phyloP scores from a whole-genome alignment of 2,888 invertebrate genomes.

The Cantharis rustica region DNA sequence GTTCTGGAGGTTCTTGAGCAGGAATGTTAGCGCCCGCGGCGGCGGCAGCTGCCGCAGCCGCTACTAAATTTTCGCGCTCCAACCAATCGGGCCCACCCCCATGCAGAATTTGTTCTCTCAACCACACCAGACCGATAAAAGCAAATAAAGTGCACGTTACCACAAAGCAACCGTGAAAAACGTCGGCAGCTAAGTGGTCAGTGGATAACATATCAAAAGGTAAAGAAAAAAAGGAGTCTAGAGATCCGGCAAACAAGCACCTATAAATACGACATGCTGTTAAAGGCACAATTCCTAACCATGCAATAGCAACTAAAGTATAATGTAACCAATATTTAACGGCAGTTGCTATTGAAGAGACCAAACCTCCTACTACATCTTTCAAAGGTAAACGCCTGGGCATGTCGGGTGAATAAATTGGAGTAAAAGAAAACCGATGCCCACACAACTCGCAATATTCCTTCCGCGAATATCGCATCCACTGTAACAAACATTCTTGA shows the following conservation, averaged over 20 bases:
- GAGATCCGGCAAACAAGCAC: slow-evolving; percentile 87
- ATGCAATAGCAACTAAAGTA: slow-evolving; percentile 93
- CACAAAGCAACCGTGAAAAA: slow-evolving; percentile 95
- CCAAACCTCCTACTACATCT: slow-evolving; percentile 89
- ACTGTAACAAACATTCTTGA: slow-evolving; percentile 97
- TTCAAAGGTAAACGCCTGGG: slow-evolving; percentile 93
- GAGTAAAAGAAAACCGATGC: slow-evolving; percentile 96
- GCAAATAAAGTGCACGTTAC: slow-evolving; percentile 95
- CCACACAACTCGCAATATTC: slow-evolving; percentile 99
- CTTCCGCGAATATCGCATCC: slow-evolving; percentile 98
- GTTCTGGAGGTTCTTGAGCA: slow-evolving; percentile 4
- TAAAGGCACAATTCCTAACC: slow-evolving; percentile 95
- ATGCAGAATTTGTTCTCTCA: slow-evolving; percentile 96
- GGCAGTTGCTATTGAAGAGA: slow-evolving; percentile 88
- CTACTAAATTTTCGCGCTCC: slow-evolving; percentile 70
- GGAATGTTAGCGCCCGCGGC: slow-evolving; percentile 31
- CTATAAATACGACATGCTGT: slow-evolving; percentile 96
- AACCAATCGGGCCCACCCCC: slow-evolving; percentile 98
- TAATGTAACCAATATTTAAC: slow-evolving; percentile 98
- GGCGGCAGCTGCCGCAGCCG: slow-evolving; percentile 49
- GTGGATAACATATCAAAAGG: slow-evolving; percentile 92
- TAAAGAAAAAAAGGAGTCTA: slow-evolving; percentile 83
- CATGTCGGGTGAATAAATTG: slow-evolving; percentile 99
- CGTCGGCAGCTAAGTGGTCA: slow-evolving; percentile 91
- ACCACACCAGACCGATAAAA: slow-evolving; percentile 96